Evolutionary conservation across 2,113 vertebrate genomes (phyloP).

Genomic region (Jaculus jaculus): DNA sequence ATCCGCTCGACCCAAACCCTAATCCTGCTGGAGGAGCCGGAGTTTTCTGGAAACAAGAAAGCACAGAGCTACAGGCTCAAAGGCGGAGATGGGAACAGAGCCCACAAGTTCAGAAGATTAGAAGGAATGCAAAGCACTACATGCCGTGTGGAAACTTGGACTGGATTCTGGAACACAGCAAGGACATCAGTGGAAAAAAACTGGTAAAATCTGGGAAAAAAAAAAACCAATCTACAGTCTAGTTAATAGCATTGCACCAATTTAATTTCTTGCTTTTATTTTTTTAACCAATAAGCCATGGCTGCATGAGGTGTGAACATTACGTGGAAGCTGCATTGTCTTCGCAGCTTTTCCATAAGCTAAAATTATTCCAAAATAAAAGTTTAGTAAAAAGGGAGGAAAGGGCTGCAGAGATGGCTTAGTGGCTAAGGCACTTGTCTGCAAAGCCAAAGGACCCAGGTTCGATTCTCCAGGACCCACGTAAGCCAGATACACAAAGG

Average conservation of each 20-base stretch:
- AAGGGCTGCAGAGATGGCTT: too few species aligned
- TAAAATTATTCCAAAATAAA: conserved; percentile 19
- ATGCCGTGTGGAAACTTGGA: not conserved
- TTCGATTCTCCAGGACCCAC: too few species aligned
- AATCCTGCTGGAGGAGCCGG: not conserved
- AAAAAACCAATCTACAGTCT: not conserved
- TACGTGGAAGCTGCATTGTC: not conserved
- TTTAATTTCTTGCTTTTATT: not conserved
- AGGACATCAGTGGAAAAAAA: not conserved
- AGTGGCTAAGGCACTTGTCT: too few species aligned
- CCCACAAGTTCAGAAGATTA: not conserved
- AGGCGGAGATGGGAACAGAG: not conserved
- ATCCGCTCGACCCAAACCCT: not conserved
- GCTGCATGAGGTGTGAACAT: not conserved
- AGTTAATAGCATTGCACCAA: not conserved
- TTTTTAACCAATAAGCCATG: not conserved
- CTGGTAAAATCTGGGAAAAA: not conserved
- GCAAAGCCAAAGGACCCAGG: too few species aligned
- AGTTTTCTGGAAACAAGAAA: not conserved
- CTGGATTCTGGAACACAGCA: not conserved
- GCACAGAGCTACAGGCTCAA: not conserved
- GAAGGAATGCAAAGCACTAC: not conserved
- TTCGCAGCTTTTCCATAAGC: not conserved
- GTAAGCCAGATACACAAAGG: too few species aligned
- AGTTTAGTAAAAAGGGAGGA: not conserved